phyloP scores from a whole-genome alignment of 2,113 vertebrate genomes.

The Tupaia chinensis region DNA sequence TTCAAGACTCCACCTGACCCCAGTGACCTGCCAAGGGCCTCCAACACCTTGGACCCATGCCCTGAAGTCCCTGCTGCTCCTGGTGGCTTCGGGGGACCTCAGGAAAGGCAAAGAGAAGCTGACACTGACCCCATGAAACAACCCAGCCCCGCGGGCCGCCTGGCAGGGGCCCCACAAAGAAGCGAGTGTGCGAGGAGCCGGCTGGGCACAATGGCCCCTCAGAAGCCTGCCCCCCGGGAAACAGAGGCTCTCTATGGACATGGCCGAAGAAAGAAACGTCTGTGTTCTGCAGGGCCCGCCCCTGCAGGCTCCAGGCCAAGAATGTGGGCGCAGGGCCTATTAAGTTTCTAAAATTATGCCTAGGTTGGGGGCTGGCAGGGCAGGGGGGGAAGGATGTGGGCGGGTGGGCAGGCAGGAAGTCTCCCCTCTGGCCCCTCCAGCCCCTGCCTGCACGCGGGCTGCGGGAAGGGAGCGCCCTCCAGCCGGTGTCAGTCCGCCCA shows the following conservation, averaged over 20 bases:
- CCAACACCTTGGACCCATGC: too few relatives aligned
- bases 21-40: neutral
- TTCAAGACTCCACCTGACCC: neutral
- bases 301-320: constrained; percentile 65
- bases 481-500: constrained; percentile 68
- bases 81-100: neutral
- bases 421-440: neutral
- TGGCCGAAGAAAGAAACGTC: constrained; percentile 57
- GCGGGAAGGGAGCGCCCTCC: constrained; percentile 20
- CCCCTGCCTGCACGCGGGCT: neutral
- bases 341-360: constrained; percentile 70
- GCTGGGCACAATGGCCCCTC: constrained; percentile 52
- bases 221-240: constrained; percentile 44
- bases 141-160: neutral
- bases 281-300: constrained; percentile 59
- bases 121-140: neutral
- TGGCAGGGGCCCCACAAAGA: constrained; percentile 43
- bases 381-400: neutral
- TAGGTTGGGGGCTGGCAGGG: neutral
- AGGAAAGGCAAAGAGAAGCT: constrained; percentile 12
- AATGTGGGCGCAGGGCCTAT: constrained; percentile 41
- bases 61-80: neutral
- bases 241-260: constrained; percentile 48
- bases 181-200: neutral
- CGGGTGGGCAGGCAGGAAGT: constrained; percentile 36